A percentile compares a stretch with the other conserved stretches of the same genome.
These are phyloP conservation scores for Cepaea hortensis DNA, from an alignment of 2,888 invertebrate species.

Conservation along the genomic window DNA sequence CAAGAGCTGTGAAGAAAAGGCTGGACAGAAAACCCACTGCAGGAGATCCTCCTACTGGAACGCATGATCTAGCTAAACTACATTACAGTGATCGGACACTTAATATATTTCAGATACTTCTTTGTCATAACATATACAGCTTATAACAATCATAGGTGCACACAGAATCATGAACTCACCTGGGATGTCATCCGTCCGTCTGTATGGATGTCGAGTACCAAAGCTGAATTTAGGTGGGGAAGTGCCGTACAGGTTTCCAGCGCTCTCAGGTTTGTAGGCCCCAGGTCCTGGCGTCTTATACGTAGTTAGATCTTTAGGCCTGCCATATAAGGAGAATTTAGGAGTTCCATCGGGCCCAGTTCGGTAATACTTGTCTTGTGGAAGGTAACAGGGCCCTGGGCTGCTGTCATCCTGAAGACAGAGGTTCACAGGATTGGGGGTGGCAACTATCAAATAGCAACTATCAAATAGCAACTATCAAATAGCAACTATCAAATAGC, in stretches of 20 bases:
- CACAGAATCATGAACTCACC: constrained; percentile 56
- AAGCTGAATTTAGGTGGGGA: constrained; percentile 72
- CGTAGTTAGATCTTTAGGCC: constrained; percentile 61
- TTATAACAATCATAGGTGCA: neutral
- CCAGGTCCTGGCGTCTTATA: constrained; percentile 75
- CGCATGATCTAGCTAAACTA: too few species aligned
- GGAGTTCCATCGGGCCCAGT: constrained; percentile 73
- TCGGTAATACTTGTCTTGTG: constrained; percentile 63
- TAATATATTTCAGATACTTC: too few species aligned
- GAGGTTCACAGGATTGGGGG: too few species aligned
- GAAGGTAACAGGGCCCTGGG: constrained; percentile 72
- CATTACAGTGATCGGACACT: too few species aligned
- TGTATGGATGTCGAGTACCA: constrained; percentile 68
- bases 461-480: too few species aligned
- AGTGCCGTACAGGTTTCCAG: constrained; percentile 64
- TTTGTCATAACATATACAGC: neutral
- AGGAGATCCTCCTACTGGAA: too few species aligned
- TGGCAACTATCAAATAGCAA: too few species aligned
- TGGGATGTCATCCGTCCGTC: constrained; percentile 73
- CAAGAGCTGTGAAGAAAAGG: too few species aligned
- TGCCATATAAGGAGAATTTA: constrained; percentile 71
- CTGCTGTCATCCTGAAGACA: constrained; percentile 67
- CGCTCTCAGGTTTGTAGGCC: constrained; percentile 71
- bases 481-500: too few species aligned
- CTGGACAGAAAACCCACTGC: too few species aligned